A percentile compares a stretch with the other conserved stretches of the same genome.
Evolutionary conservation across 2,113 vertebrate species (phyloP).

Genomic region (Bambusicola thoracicus): DNA sequence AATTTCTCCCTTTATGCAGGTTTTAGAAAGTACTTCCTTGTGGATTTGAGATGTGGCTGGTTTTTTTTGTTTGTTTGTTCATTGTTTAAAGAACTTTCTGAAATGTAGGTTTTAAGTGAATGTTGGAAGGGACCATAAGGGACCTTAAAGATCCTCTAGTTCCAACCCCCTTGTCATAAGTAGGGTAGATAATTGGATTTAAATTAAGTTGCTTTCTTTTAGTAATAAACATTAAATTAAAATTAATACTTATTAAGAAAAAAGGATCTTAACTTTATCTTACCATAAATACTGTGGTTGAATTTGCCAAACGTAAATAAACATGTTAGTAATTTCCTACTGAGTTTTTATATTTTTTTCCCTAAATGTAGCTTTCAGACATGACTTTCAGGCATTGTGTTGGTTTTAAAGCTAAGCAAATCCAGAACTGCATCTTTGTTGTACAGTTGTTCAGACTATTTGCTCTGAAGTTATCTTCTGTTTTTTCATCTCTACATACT

Average conservation of each 20-base stretch:
- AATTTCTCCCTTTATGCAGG: not conserved
- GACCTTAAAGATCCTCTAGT: no score
- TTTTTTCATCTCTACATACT: not conserved
- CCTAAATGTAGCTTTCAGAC: not conserved
- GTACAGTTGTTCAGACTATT: not conserved
- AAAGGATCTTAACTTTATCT: not conserved
- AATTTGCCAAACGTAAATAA: not conserved
- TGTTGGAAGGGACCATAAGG: no score
- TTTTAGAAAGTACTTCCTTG: not conserved
- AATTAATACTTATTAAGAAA: not conserved
- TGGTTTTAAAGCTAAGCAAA: not conserved
- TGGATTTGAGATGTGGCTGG: not conserved
- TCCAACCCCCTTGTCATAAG: no score
- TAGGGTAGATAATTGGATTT: not conserved
- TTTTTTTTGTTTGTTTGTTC: not conserved
- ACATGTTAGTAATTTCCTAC: not conserved
- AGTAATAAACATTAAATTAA: not conserved
- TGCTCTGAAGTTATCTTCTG: not conserved
- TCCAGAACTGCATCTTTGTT: not conserved
- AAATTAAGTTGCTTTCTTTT: not conserved
- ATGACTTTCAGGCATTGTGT: not conserved
- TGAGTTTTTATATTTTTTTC: not conserved
- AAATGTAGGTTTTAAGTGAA: not conserved
- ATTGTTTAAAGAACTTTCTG: not conserved
- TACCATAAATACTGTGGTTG: not conserved